Conservation (phyloP, 2,888 invertebrate genomes). For the Tigriopus californicus region DNA sequence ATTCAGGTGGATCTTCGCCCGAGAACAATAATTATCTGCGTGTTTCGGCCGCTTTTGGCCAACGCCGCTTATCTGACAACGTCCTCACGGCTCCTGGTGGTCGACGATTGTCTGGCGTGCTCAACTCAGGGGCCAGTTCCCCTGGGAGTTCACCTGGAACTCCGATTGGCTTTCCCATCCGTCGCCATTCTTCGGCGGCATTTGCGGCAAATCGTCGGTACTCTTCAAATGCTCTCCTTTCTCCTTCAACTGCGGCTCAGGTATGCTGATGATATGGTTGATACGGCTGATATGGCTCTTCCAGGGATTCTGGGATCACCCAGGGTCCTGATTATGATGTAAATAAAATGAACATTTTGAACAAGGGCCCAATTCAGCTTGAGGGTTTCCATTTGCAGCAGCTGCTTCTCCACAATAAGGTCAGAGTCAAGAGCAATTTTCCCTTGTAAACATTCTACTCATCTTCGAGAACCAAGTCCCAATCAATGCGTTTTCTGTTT, state of each 20-base stretch:
- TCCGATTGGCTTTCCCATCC: conserved; percentile 14
- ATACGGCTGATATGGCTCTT: neutral
- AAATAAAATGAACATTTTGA: no score
- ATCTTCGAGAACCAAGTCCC: no score
- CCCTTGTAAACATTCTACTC: no score
- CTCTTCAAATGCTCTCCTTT: conserved; percentile 9
- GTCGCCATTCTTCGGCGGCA: conserved; percentile 7
- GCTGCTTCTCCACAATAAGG: no score
- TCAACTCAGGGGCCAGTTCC: conserved; percentile 6
- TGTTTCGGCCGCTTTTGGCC: conserved; percentile 13
- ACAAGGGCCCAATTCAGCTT: no score
- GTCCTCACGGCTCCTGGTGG: conserved; percentile 10
- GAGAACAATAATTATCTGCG: conserved; percentile 15
- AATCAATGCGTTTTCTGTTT: no score
- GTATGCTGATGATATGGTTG: neutral
- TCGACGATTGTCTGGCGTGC: conserved; percentile 6
- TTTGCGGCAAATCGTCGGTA: conserved; percentile 14
- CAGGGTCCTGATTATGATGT: neutral
- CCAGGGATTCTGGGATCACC: neutral
- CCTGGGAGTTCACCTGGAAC: conserved; percentile 14
- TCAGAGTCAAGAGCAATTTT: no score
- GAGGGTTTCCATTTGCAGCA: no score
- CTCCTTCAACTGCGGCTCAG: conserved; percentile 12
- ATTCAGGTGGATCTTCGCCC: conserved; percentile 10
- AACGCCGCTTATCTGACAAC: conserved; percentile 10